phyloP scores from a whole-genome alignment of 2,888 invertebrate genomes.

The Lasioglossum lativentre region DNA sequence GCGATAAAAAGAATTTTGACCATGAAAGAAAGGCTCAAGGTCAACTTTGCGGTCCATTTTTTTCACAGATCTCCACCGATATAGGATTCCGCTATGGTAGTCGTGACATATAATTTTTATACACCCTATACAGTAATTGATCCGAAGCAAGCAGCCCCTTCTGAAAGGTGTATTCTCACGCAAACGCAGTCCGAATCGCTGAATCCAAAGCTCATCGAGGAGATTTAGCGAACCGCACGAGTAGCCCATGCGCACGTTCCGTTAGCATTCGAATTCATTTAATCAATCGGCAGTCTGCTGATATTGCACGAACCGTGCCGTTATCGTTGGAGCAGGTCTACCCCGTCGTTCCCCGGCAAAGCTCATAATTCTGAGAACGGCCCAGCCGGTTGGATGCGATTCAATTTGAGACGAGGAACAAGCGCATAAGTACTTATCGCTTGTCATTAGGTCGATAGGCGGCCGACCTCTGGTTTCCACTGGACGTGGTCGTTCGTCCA shows the following conservation, averaged over 20 bases:
- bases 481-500: constrained; percentile 45
- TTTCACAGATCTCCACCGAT: too few relatives aligned
- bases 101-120: too few relatives aligned
- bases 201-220: background rate
- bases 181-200: background rate
- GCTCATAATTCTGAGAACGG: constrained; percentile 34
- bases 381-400: constrained; percentile 29
- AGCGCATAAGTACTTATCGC: constrained; percentile 36
- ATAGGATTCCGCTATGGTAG: too few relatives aligned
- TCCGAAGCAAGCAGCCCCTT: background rate
- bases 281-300: constrained; percentile 20
- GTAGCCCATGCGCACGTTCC: background rate
- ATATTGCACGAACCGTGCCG: constrained; percentile 8
- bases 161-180: background rate
- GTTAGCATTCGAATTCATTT: constrained; percentile 15
- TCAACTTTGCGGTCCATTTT: too few relatives aligned
- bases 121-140: background rate
- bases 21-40: too few relatives aligned
- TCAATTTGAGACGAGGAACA: constrained; percentile 42
- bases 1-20: too few relatives aligned
- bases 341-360: background rate
- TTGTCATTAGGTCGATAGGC: constrained; percentile 53
- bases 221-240: background rate
- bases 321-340: background rate
- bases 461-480: constrained; percentile 45